Base-by-base conservation (phyloP, 2,797 vertebrate genomes). In the Pyrrhura leucotis region DNA sequence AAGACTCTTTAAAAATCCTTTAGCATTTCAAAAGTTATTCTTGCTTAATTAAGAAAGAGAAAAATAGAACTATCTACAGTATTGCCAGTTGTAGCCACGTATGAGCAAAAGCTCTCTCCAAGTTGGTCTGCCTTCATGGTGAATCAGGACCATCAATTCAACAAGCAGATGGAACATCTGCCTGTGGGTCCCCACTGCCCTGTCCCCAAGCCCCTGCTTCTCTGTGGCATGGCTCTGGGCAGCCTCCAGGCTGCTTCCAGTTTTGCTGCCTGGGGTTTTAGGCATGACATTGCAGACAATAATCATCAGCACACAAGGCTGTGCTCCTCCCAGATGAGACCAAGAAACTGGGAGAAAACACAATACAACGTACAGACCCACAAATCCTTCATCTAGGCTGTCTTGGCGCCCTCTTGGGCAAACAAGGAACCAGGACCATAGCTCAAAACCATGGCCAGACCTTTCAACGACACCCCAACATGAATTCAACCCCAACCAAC, bases 291-390 rank as follows among this genome's bases (percentile, higher is more conserved):
- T 20, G 48, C 58, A 81, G 58, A 29, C 25, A 80, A 74, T 26
- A 78, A 66, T 25, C 9, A 0, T 1, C 69, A 65, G 39, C 11
- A 15, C 39, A 79, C 9, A 31, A 54, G 45, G 40, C 79, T 54
- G 39, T 20, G 59, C 50, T 73, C 54, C 28, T 68, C 54, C 12
- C 39, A 47, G 28, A 53, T 16, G 28, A 78, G 50, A 84, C 31
- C 42, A 73, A 54, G 48, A 56, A 73, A 89, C 29, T 1, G 35
- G 58, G 16, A 37, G 33, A 47, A 76, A 87, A 48, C 31, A 31
- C 0, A 2, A 35, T 33, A 29, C 67, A 31, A 17, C 0, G 16
- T 48, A 66, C 48, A 67, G 69, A 4, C 0, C 2, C 33, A 14
- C 73, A 51, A 2, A 79, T 63, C 61, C 63, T 31, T 50, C 56